Evolutionary conservation across 2,113 vertebrate genomes (phyloP).

Genomic region (Oplegnathus fasciatus): DNA sequence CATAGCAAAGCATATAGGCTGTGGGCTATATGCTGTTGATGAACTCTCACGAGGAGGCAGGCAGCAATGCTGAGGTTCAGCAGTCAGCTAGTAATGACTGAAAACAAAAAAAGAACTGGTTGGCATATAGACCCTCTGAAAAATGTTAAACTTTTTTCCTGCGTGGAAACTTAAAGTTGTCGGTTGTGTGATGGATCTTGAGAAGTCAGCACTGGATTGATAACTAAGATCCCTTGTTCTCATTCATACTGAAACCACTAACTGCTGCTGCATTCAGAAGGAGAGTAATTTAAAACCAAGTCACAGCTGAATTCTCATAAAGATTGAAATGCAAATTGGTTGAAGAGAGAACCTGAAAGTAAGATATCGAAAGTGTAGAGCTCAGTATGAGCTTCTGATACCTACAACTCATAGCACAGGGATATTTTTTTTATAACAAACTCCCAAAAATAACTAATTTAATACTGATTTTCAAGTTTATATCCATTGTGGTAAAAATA

Average conservation of each 20-base stretch:
- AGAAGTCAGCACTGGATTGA: not conserved
- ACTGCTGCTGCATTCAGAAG: slow-evolving; percentile 21
- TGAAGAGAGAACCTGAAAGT: slow-evolving; percentile 16
- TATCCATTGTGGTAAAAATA: not conserved
- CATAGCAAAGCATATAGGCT: slow-evolving; percentile 52
- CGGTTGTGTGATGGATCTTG: not conserved
- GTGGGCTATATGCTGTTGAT: slow-evolving; percentile 52
- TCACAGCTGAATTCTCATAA: slow-evolving; percentile 49
- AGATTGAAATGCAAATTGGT: slow-evolving; percentile 50
- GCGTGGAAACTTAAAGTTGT: not conserved
- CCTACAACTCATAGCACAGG: not conserved
- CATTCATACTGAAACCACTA: not conserved
- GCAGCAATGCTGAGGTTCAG: slow-evolving; percentile 47
- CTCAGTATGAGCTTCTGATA: not conserved
- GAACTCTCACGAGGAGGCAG: slow-evolving; percentile 60
- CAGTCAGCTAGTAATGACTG: slow-evolving; percentile 30
- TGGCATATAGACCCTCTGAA: not conserved
- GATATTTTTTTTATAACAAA: not conserved
- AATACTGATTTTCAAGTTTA: not conserved
- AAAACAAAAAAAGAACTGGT: slow-evolving; percentile 1
- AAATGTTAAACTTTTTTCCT: not conserved
- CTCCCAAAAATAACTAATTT: not conserved
- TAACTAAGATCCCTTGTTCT: slow-evolving; percentile 1
- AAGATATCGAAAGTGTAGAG: slow-evolving; percentile 26
- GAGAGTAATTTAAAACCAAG: slow-evolving; percentile 46